Evolutionary conservation across 2,797 vertebrate genomes (phyloP).

Genomic region (Bufotes viridis): DNA sequence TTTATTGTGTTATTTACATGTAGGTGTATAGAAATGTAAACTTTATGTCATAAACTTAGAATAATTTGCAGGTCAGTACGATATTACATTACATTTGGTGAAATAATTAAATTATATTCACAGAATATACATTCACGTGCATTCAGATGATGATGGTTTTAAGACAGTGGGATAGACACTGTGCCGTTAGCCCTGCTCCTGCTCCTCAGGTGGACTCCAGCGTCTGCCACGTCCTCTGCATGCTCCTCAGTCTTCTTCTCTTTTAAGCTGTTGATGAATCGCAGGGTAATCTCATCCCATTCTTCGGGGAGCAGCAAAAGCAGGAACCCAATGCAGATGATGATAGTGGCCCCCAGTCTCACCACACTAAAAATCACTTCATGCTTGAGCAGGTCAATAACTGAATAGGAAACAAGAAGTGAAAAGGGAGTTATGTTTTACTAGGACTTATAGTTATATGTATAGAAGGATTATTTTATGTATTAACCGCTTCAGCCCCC

Average conservation of each 20-base stretch:
- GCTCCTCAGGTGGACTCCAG: conserved; percentile 85
- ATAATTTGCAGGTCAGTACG: conserved; percentile 70
- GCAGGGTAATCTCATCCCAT: conserved; percentile 94
- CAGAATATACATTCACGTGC: conserved; percentile 81
- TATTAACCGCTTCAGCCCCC: too few species aligned
- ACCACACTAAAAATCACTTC: conserved; percentile 98
- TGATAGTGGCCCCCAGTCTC: conserved; percentile 92
- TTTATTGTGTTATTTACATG: conserved; percentile 78
- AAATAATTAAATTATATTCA: conserved; percentile 80
- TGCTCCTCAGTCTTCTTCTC: conserved; percentile 96
- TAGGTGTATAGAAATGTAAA: conserved; percentile 81
- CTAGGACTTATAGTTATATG: too few species aligned
- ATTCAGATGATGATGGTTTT: conserved; percentile 67
- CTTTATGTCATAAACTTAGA: conserved; percentile 72
- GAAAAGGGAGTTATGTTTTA: background rate
- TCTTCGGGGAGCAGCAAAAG: conserved; percentile 95
- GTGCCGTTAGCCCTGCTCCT: conserved; percentile 91
- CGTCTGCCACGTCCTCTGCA: conserved; percentile 86
- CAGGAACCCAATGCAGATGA: conserved; percentile 95
- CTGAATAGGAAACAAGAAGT: conserved; percentile 69
- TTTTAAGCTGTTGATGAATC: conserved; percentile 90
- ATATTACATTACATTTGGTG: conserved; percentile 74
- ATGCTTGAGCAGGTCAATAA: conserved; percentile 94
- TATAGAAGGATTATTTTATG: too few species aligned
- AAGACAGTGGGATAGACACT: conserved; percentile 92